Conservation (phyloP, 2,113 vertebrate species). For the Todiramphus saurophagus region DNA sequence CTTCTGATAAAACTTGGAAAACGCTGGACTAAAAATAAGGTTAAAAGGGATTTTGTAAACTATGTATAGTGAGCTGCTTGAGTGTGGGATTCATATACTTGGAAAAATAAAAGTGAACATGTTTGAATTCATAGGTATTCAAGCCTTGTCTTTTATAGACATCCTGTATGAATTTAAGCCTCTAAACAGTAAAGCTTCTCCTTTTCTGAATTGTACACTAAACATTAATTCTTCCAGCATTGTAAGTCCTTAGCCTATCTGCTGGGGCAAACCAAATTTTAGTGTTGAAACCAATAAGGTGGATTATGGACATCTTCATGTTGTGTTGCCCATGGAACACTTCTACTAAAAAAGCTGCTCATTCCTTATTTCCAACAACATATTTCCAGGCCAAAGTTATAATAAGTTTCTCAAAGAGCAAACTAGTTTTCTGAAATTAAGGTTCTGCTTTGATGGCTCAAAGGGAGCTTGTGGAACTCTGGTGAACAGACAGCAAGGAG, state of each 20-base stretch:
- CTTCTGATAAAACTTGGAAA: constrained; percentile 12
- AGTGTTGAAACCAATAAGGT: not conserved
- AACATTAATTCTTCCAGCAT: not conserved
- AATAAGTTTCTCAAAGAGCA: not conserved
- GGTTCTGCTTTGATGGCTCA: not conserved
- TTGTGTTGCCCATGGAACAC: not conserved
- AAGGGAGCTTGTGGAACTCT: not conserved
- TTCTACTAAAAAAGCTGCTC: not conserved
- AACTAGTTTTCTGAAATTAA: not conserved
- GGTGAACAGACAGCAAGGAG: not conserved
- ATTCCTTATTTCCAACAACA: not conserved
- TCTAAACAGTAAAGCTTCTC: not conserved
- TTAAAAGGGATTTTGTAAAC: not conserved
- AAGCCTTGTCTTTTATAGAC: not conserved
- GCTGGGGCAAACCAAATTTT: not conserved
- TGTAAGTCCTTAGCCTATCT: not conserved
- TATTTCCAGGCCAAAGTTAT: not conserved
- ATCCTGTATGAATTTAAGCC: not conserved
- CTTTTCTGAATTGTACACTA: not conserved
- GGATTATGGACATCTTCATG: not conserved
- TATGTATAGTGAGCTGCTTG: not conserved
- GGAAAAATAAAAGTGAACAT: not conserved
- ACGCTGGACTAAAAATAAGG: not conserved
- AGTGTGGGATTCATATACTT: not conserved
- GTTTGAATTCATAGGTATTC: not conserved